A percentile compares a stretch with the other conserved stretches of the same genome.
phyloP scores from a whole-genome alignment of 2,113 vertebrate species.

The Serinus canaria region DNA sequence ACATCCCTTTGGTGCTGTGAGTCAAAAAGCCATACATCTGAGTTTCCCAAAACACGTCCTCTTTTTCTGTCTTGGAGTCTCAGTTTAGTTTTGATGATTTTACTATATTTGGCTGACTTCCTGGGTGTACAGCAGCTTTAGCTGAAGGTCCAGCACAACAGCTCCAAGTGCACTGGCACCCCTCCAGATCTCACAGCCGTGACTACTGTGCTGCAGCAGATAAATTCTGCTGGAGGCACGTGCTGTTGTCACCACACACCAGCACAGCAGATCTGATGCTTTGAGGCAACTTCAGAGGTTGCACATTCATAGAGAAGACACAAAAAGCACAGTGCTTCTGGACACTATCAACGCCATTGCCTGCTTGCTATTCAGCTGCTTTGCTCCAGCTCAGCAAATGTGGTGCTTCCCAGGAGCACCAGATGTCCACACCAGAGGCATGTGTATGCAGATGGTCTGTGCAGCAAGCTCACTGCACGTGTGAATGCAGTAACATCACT shows the following conservation, averaged over 20 bases:
- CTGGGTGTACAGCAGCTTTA: not conserved
- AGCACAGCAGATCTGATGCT: not conserved
- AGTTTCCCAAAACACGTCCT: not conserved
- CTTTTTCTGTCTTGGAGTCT: not conserved
- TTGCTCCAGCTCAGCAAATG: not conserved
- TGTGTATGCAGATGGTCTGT: not conserved
- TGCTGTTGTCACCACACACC: constrained; percentile 13
- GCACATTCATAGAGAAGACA: not conserved
- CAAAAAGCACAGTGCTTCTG: constrained; percentile 1
- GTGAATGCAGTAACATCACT: not conserved
- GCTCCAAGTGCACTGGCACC: constrained; percentile 9
- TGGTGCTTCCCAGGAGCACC: not conserved
- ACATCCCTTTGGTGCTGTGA: not conserved
- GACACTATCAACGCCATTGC: not conserved
- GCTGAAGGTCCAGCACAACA: not conserved
- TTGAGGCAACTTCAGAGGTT: not conserved
- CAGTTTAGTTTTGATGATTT: not conserved
- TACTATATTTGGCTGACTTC: not conserved
- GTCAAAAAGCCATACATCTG: not conserved
- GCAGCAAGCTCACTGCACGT: not conserved
- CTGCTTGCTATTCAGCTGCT: not conserved
- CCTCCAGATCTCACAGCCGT: not conserved
- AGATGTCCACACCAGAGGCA: not conserved
- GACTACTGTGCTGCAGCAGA: constrained; percentile 46
- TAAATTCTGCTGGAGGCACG: constrained; percentile 1